Conservation (phyloP, 2,113 vertebrate species). For the Chauna torquata region DNA sequence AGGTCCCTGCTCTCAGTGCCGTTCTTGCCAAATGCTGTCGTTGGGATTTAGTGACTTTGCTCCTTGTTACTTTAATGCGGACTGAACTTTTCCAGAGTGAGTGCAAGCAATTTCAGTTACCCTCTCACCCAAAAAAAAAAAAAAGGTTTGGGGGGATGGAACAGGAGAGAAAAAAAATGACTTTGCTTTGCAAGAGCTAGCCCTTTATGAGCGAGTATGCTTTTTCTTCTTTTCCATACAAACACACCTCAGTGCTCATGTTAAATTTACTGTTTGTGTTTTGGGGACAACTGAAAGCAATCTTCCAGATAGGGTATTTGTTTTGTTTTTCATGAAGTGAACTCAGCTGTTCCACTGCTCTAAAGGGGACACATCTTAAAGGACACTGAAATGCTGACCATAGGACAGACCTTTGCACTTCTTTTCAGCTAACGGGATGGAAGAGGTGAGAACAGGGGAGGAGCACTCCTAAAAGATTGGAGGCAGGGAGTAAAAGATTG, state of each 20-base stretch:
- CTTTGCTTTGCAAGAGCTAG: not conserved
- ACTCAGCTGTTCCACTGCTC: not conserved
- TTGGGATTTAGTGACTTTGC: not conserved
- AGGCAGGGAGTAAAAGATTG: not conserved
- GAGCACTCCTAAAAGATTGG: not conserved
- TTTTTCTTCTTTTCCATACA: not conserved
- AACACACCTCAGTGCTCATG: not conserved
- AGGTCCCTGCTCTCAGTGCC: not conserved
- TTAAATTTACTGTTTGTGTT: not conserved
- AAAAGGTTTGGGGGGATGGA: too few species aligned
- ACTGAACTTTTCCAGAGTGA: not conserved
- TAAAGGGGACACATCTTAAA: not conserved
- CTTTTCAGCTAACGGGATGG: not conserved
- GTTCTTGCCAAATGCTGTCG: not conserved
- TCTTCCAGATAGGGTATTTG: not conserved
- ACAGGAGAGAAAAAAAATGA: not conserved
- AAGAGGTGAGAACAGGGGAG: not conserved
- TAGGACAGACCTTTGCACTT: not conserved
- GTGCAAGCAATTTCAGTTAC: not conserved
- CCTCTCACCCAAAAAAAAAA: not conserved
- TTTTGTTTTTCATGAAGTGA: not conserved
- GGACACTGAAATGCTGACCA: not conserved
- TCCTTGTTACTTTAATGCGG: not conserved
- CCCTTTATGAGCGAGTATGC: not conserved
- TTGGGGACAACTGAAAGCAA: not conserved